phyloP scores from a whole-genome alignment of 2,888 invertebrate genomes.

The Rhyacophila evoluta region DNA sequence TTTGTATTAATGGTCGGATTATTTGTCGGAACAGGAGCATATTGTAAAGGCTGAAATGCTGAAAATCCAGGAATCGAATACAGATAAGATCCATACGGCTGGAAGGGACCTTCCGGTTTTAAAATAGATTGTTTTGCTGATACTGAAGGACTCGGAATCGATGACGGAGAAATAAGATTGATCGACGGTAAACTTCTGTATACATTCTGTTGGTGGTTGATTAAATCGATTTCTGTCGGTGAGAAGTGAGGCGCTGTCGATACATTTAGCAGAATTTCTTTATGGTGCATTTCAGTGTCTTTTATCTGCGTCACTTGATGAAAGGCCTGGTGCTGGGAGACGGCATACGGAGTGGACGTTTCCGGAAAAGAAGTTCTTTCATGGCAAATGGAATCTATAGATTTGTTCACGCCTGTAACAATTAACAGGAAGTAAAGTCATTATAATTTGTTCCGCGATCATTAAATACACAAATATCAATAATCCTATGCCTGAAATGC shows the following conservation, averaged over 20 bases:
- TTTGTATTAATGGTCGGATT: not conserved
- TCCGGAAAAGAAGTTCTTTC: not conserved
- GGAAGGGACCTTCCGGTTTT: conserved; percentile 59
- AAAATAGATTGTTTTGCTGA: conserved; percentile 58
- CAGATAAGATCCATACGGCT: conserved; percentile 63
- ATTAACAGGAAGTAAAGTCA: not conserved
- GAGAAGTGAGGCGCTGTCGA: not conserved
- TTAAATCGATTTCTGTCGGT: not conserved
- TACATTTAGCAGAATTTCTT: not conserved
- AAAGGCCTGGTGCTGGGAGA: not conserved
- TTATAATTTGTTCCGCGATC: too few relatives aligned
- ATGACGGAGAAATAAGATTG: conserved; percentile 65
- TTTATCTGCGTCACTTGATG: not conserved
- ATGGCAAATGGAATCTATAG: not conserved
- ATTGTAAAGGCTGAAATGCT: conserved; percentile 65
- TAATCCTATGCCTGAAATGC: too few relatives aligned
- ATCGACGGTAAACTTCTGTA: conserved; percentile 30
- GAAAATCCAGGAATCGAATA: conserved; percentile 67
- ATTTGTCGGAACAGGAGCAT: conserved; percentile 55
- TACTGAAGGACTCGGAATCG: conserved; percentile 66
- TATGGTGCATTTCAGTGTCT: not conserved
- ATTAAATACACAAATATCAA: too few relatives aligned
- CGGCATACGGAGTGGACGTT: not conserved
- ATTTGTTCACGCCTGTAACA: not conserved
- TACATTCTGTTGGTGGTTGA: not conserved